phyloP scores from a whole-genome alignment of 2,888 invertebrate genomes.

The Dolichomitus sp. region DNA sequence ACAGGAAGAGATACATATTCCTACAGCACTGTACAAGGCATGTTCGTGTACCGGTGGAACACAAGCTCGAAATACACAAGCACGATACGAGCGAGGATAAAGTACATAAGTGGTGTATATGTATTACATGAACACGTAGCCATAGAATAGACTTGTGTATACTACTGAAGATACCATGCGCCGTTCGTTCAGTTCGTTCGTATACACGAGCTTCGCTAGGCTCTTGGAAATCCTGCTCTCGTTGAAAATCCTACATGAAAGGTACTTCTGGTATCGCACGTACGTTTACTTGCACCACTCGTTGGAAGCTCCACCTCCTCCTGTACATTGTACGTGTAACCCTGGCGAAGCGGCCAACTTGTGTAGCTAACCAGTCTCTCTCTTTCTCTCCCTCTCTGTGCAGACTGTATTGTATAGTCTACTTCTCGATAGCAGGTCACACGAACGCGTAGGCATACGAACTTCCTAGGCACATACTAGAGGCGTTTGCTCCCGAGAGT shows the following conservation, averaged over 20 bases:
- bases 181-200: slow-evolving; percentile 17
- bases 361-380: slow-evolving; percentile 1
- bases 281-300: slow-evolving; percentile 49
- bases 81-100: slow-evolving; percentile 10
- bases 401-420: slow-evolving; percentile 22
- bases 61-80: slow-evolving; percentile 2
- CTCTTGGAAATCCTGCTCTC: slow-evolving; percentile 50
- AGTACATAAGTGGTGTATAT: slow-evolving; percentile 9
- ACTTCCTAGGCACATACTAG: slow-evolving; percentile 32
- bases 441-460: slow-evolving; percentile 27
- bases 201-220: not conserved
- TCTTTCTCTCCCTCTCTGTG: no score
- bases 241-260: slow-evolving; percentile 53
- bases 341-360: slow-evolving; percentile 1
- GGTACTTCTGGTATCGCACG: slow-evolving; percentile 47
- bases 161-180: slow-evolving; percentile 20
- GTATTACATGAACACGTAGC: slow-evolving; percentile 32
- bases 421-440: slow-evolving; percentile 41
- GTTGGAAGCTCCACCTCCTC: slow-evolving; percentile 32
- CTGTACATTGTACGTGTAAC: not conserved
- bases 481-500: slow-evolving; percentile 27
- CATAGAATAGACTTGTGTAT: not conserved
- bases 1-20: slow-evolving; percentile 38
- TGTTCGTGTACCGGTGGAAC: slow-evolving; percentile 20
- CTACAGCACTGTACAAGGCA: not conserved